Evolutionary conservation across 2,797 vertebrate genomes (phyloP).

Genomic region (Labeo calbasu): DNA sequence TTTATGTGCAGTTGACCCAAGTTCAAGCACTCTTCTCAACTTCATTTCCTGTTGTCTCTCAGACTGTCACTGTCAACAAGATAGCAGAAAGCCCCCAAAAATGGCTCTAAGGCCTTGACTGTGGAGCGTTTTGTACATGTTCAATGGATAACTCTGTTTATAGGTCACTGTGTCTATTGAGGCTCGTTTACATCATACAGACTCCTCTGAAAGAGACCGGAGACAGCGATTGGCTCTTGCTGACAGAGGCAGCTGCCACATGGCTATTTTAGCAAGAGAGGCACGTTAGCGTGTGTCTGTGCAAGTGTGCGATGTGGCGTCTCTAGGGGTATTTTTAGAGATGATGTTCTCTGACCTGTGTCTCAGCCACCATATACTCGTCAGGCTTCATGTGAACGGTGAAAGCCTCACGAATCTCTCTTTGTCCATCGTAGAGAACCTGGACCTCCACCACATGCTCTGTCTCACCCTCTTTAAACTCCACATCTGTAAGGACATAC

Average conservation of each 20-base stretch:
- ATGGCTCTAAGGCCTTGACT: background rate
- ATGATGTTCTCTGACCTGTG: conserved; percentile 77
- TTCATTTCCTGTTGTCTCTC: background rate
- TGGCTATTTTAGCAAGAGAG: conserved; percentile 79
- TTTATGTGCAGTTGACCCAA: background rate
- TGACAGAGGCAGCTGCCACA: conserved; percentile 82
- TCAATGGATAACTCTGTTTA: conserved; percentile 66
- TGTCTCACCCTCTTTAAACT: conserved; percentile 85
- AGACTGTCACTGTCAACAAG: conserved; percentile 1
- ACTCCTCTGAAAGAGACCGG: conserved; percentile 73
- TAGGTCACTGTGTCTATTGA: conserved; percentile 71
- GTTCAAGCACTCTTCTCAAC: background rate
- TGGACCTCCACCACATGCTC: conserved; percentile 86
- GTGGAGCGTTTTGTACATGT: conserved; percentile 1
- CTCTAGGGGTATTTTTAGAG: conserved; percentile 52
- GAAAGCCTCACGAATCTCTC: conserved; percentile 89
- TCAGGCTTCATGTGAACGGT: conserved; percentile 87
- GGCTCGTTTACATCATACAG: conserved; percentile 69
- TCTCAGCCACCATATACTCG: conserved; percentile 88
- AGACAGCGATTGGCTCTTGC: conserved; percentile 68
- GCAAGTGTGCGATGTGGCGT: conserved; percentile 33
- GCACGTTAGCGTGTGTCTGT: conserved; percentile 65
- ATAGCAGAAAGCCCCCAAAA: background rate
- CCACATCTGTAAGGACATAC: conserved; percentile 75
- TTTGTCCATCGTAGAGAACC: conserved; percentile 83